Conservation (phyloP, 1,140 invertebrate species). For the Zaprionus lachaisei region DNA sequence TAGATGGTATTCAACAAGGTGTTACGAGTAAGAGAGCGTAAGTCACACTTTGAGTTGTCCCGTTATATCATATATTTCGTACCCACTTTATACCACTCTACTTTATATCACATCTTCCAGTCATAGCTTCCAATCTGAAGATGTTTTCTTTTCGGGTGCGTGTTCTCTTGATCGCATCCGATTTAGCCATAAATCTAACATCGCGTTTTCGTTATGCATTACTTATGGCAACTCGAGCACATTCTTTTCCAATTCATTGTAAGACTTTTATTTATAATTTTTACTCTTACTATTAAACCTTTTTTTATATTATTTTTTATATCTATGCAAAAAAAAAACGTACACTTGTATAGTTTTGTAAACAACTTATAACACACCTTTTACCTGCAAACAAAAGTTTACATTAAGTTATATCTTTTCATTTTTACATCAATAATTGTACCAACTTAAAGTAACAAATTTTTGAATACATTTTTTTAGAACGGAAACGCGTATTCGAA, state of each 20-base stretch:
- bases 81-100: background rate
- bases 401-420: background rate
- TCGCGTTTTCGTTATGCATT: background rate
- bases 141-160: constrained; percentile 9
- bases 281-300: too few species aligned
- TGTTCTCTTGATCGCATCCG: constrained; percentile 14
- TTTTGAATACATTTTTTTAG: background rate
- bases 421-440: background rate
- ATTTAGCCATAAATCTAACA: constrained; percentile 18
- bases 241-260: background rate
- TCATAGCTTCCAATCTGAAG: constrained; percentile 1
- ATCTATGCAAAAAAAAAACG: too few species aligned
- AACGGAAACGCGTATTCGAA: constrained; percentile 4
- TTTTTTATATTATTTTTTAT: too few species aligned
- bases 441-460: background rate
- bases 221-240: constrained; percentile 3
- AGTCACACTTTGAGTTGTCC: background rate
- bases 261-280: background rate
- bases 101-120: background rate
- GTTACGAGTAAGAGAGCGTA: background rate
- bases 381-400: background rate
- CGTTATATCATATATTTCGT: background rate
- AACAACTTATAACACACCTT: background rate
- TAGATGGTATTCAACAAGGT: background rate
- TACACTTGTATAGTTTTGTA: too few species aligned